Conservation (phyloP, 2,888 invertebrate species). For the Pandemis corylana region DNA sequence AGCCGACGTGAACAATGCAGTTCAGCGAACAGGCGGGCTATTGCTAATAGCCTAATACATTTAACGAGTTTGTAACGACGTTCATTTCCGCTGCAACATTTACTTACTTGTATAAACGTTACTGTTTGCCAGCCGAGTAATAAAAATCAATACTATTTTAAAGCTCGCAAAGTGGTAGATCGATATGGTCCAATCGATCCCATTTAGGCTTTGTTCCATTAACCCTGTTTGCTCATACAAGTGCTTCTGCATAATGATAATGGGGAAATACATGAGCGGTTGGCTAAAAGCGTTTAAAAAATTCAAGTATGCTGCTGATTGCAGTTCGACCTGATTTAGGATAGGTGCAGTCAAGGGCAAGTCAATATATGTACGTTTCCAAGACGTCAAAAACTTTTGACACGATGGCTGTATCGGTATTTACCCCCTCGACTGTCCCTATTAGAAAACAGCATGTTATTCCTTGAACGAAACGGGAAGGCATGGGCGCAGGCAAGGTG, state of each 20-base stretch:
- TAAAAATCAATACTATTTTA: conserved; percentile 29
- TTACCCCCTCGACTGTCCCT: no score
- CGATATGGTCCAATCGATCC: conserved; percentile 4
- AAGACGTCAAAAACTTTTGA: no score
- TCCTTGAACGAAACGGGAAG: conserved; percentile 6
- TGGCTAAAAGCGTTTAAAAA: conserved; percentile 1
- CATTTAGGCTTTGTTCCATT: conserved; percentile 25
- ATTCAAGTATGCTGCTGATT: not conserved
- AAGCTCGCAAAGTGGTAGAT: conserved; percentile 20
- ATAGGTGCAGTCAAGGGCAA: not conserved
- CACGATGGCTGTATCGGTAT: no score
- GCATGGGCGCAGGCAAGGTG: conserved; percentile 3
- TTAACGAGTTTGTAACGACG: conserved; percentile 58
- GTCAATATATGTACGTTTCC: no score
- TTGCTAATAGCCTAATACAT: conserved; percentile 41
- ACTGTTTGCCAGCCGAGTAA: conserved; percentile 16
- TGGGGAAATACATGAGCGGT: not conserved
- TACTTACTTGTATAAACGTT: conserved; percentile 8
- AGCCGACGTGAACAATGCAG: conserved; percentile 7
- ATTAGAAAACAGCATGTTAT: not conserved
- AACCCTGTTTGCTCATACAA: conserved; percentile 15
- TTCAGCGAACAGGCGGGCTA: conserved; percentile 13
- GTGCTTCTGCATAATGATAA: conserved; percentile 12
- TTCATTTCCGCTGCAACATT: conserved; percentile 24
- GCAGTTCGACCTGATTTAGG: conserved; percentile 1